Evolutionary conservation across 2,113 vertebrate species (phyloP), one percentile per base, ranked within the genome.

Genomic region (Stictonetta naevosa): DNA sequence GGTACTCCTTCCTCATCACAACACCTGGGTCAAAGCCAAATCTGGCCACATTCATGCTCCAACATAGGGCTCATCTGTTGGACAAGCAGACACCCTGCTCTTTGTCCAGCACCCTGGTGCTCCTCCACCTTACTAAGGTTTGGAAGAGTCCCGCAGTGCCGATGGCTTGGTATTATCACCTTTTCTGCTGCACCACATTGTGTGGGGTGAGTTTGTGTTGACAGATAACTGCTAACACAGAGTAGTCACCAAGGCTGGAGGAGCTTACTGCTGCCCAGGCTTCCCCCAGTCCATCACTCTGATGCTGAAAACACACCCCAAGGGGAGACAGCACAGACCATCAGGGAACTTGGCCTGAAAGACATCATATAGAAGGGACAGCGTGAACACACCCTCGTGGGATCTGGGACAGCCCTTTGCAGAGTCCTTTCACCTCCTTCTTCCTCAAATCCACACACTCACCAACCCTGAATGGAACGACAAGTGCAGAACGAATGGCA

Each of bases 51-150:
- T 36, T 85, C 18, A 31, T 28, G 2, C 29, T 42, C 11, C 44
- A 44, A 2, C 8, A 3, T 0, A 38, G 52, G 25, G 72, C 8
- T 64, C 2, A 1, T 10, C 26, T 22, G 5, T 4, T 11, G 29
- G 7, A 76, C 29, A 50, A 58, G 17, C 6, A 60, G 56, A 50
- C 67, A 69, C 23, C 8, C 6, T 36, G 17, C 3, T 86, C 11
- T n/a, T 71, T 18, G 7, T 48, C 44, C n/a, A 86, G 18, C 4
- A 25, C 50, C 19, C 25, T 55, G 19, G 1, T 60, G 3, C 11
- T 1, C 5, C 89, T 79, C 20, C 11, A 29, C 4, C 26, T 34
- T 66, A 50, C 34, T 33, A 52, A 73, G 7, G 8, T 48, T 83
- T 85, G 60, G 62, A 76, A n/a, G 62, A 76, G 44, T 34, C 22